Conservation (phyloP, 2,797 vertebrate genomes). For the Rhinichthys osculus region DNA sequence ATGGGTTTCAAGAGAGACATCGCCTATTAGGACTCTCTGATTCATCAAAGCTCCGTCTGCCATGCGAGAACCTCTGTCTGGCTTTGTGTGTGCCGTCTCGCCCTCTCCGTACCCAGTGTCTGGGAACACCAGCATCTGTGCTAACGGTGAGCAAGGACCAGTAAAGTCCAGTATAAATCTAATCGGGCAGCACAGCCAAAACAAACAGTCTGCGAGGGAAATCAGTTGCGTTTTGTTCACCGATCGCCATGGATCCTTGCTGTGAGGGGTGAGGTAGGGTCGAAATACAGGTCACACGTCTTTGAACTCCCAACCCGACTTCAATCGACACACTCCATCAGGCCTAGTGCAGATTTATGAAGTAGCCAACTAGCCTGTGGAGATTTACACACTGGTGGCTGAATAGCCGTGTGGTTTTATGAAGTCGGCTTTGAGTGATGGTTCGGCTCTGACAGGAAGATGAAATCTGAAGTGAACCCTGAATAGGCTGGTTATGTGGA, state of each 20-base stretch:
- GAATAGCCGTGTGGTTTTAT: conserved; percentile 36
- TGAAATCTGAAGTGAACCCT: conserved; percentile 40
- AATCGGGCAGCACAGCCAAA: conserved; percentile 39
- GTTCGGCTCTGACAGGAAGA: conserved; percentile 8
- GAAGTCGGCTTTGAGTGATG: conserved; percentile 34
- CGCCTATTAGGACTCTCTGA: conserved; percentile 21
- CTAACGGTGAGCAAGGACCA: conserved; percentile 33
- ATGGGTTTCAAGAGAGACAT: conserved; percentile 27
- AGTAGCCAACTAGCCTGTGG: conserved; percentile 26
- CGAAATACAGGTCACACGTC: conserved; percentile 20
- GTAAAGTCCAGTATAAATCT: conserved; percentile 48
- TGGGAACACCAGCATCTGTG: conserved; percentile 40
- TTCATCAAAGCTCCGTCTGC: conserved; percentile 44
- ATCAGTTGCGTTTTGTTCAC: conserved; percentile 15
- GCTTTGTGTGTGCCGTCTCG: conserved; percentile 14
- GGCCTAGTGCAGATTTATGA: conserved; percentile 33
- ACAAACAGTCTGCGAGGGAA: conserved; percentile 49
- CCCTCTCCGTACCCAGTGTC: conserved; percentile 1
- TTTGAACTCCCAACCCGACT: conserved; percentile 30
- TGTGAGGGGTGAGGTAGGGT: conserved; percentile 31
- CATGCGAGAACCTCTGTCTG: conserved; percentile 39
- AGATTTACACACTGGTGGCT: conserved; percentile 44
- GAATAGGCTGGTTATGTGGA: conserved; percentile 31
- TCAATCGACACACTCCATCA: conserved; percentile 29
- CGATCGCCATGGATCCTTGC: background rate